Conservation (phyloP, 2,113 vertebrate genomes). For the Nettapus auritus region DNA sequence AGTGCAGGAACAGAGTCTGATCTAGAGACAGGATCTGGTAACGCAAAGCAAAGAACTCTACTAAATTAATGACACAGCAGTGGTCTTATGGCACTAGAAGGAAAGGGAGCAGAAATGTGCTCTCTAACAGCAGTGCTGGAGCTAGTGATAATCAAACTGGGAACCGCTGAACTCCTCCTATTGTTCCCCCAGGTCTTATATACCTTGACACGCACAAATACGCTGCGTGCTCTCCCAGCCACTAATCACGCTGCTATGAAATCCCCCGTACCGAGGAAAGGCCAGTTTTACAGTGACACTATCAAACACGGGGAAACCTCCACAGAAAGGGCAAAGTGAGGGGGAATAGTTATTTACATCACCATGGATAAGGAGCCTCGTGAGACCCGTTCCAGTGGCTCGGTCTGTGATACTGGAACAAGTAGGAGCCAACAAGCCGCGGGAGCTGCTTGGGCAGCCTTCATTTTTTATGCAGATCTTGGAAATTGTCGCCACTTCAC, state of each 20-base stretch:
- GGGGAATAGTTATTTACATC: constrained; percentile 70
- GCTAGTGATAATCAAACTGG: constrained; percentile 63
- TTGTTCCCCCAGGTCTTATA: constrained; percentile 63
- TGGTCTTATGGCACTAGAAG: constrained; percentile 46
- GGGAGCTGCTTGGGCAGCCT: constrained; percentile 59
- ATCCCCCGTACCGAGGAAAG: constrained; percentile 49
- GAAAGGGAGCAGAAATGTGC: constrained; percentile 33
- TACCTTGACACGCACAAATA: constrained; percentile 63
- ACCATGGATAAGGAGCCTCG: constrained; percentile 58
- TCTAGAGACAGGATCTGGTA: constrained; percentile 23
- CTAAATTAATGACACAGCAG: constrained; percentile 54
- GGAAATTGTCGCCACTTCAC: constrained; percentile 73
- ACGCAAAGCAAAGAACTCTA: neutral
- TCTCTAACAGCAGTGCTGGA: constrained; percentile 26
- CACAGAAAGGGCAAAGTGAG: constrained; percentile 39
- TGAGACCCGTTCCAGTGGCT: constrained; percentile 50
- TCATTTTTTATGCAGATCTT: constrained; percentile 70
- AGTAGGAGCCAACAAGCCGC: constrained; percentile 32
- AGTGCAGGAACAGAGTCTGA: neutral
- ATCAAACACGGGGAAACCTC: constrained; percentile 62
- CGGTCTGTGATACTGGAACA: constrained; percentile 62
- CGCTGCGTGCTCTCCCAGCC: constrained; percentile 26
- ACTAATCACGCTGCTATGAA: constrained; percentile 51
- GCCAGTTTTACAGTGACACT: constrained; percentile 60
- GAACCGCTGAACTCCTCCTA: constrained; percentile 74